Evolutionary conservation across 2,113 vertebrate species (phyloP).

Genomic region (Paralichthys olivaceus): DNA sequence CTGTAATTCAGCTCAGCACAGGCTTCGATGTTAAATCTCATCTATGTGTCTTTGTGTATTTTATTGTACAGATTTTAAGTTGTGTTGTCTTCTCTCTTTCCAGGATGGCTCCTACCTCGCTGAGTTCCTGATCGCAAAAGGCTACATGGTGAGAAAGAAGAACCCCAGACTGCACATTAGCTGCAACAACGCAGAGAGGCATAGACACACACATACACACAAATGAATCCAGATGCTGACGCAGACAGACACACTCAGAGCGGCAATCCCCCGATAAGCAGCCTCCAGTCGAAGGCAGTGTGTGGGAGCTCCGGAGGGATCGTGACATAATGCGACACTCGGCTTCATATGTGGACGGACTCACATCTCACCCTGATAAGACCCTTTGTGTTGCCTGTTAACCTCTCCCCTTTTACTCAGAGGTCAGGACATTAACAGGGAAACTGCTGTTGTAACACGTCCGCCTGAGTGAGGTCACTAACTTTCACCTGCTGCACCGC

Average conservation of each 20-base stretch:
- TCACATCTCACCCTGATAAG: constrained; percentile 55
- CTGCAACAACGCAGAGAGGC: not conserved
- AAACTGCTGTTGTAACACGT: constrained; percentile 54
- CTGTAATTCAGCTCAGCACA: too few relatives aligned
- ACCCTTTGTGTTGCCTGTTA: constrained; percentile 53
- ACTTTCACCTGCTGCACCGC: constrained; percentile 42
- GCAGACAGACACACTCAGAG: constrained; percentile 30
- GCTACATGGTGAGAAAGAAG: constrained; percentile 91
- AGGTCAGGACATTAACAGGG: constrained; percentile 63
- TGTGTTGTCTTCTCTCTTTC: constrained; percentile 68
- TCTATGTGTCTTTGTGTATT: too few relatives aligned
- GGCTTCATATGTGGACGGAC: constrained; percentile 2
- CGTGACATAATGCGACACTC: constrained; percentile 20
- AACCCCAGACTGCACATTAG: not conserved
- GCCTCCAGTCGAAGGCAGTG: constrained; percentile 50
- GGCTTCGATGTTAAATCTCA: too few relatives aligned
- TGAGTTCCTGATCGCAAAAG: constrained; percentile 96
- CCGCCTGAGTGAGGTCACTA: constrained; percentile 29
- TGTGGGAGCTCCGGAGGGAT: constrained; percentile 40
- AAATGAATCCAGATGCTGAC: constrained; percentile 40
- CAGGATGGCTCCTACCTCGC: constrained; percentile 99
- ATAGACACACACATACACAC: constrained; percentile 9
- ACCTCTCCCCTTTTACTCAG: constrained; percentile 36
- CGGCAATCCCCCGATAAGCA: constrained; percentile 78
- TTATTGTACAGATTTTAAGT: fast-evolving